Conservation (phyloP, 2,113 vertebrate species). For the Taxidea taxus region DNA sequence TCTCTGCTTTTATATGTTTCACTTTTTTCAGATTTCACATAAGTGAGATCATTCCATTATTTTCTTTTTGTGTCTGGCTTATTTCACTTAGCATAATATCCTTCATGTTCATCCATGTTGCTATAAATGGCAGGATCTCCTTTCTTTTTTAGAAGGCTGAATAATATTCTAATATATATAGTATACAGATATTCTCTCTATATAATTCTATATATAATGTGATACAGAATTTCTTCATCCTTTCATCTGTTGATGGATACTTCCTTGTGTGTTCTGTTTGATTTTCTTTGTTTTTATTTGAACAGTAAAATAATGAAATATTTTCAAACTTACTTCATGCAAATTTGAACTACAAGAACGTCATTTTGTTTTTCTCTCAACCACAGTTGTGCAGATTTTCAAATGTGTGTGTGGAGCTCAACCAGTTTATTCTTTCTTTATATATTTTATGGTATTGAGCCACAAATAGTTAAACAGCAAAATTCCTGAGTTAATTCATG, state of each 20-base stretch:
- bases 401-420: background rate
- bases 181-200: no score
- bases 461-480: background rate
- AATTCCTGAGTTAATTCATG: constrained; percentile 33
- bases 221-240: background rate
- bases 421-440: background rate
- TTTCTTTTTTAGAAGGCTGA: background rate
- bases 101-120: background rate
- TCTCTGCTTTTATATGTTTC: background rate
- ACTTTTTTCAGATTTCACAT: background rate
- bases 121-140: background rate
- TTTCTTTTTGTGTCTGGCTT: background rate
- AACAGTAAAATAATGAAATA: background rate
- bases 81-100: background rate
- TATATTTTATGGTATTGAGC: background rate
- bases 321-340: background rate
- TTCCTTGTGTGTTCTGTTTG: background rate
- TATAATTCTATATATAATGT: no score
- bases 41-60: background rate
- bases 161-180: background rate
- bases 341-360: background rate
- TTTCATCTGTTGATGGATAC: background rate
- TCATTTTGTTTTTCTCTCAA: background rate
- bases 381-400: background rate
- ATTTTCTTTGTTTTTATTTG: constrained; percentile 27